Conservation (phyloP, 2,797 vertebrate species). For the Phalanger gymnotis region DNA sequence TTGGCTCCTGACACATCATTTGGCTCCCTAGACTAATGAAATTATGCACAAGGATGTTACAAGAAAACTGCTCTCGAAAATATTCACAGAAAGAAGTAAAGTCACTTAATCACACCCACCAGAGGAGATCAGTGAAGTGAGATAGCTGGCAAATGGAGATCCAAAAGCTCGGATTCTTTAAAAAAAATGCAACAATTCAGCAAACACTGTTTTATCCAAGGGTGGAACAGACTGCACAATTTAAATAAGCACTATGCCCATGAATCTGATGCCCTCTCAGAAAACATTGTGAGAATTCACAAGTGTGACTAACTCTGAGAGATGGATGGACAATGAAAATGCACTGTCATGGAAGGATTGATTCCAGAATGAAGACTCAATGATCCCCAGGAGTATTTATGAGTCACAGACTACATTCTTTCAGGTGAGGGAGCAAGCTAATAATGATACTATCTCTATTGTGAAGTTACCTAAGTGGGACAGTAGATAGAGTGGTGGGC, state of each 20-base stretch:
- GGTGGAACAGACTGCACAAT: not conserved
- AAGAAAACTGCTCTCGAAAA: not conserved
- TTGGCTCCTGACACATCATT: not conserved
- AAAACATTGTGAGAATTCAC: not conserved
- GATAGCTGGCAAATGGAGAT: not conserved
- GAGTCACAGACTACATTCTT: not conserved
- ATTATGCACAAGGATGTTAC: not conserved
- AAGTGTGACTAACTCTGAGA: not conserved
- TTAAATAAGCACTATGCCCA: not conserved
- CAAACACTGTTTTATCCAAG: not conserved
- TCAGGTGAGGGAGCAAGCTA: not conserved
- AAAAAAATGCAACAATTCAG: not conserved
- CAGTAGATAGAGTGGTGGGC: not conserved
- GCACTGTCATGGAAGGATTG: not conserved
- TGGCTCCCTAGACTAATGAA: not conserved
- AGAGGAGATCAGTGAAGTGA: constrained; percentile 8
- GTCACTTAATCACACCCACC: not conserved
- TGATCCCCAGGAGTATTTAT: not conserved
- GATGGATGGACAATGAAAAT: not conserved
- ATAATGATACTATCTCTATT: not conserved
- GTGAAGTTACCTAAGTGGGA: not conserved
- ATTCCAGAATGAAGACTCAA: not conserved
- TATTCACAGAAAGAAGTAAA: constrained; percentile 23
- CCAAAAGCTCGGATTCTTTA: not conserved
- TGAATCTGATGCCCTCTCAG: not conserved